Base-by-base conservation (phyloP, 2,113 vertebrate genomes). In the Holacanthus passer region DNA sequence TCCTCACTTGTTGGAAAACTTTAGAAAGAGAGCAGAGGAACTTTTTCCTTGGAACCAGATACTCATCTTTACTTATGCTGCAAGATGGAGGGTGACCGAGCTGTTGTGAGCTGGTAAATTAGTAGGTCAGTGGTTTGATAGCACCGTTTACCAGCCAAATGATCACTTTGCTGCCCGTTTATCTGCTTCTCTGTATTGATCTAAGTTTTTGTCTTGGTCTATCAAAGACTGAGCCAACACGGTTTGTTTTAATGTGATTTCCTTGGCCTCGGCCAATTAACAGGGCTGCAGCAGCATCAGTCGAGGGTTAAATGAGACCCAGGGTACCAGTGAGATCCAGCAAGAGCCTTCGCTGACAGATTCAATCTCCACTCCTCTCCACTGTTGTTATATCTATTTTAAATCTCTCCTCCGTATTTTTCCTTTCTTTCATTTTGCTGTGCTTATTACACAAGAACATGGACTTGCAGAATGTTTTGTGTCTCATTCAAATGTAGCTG, bases 201-300 rank as follows among this genome's bases (percentile, higher is more conserved):
- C 83, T 17, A 67, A 29, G 37, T 84, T 78, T 83, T 88, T 88
- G 77, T 84, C 43, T 73, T 52, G 43, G 72, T 62, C 85, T 72
- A 86, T 84, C 84, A 87, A 75, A 85, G 68, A 72, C 79, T 85
- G 60, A 83, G 68, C 65, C 43, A 45, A 73, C 64, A 68, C 16
- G 32, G 59, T 78, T 59, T 62, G 72, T 72, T 83, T 88, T 53
- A 85, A 69, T 2, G 1, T 56, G 68, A 67, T 88, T 90, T 87
- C 59, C 76, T 87, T 80, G 78, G 86, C 77, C 78, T 85, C 48
- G 43, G 85, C 87, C 90, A 91, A 93, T 94, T 94, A 93, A 88
- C 74, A 86, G 84, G 75, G 81, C 75, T 59, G 35, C 48, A 75
- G 75, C 82, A 72, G 83, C 74, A 88, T 84, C 71, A 90, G 78